Conservation (phyloP, 2,113 vertebrate species). For the Polypterus bichir region DNA sequence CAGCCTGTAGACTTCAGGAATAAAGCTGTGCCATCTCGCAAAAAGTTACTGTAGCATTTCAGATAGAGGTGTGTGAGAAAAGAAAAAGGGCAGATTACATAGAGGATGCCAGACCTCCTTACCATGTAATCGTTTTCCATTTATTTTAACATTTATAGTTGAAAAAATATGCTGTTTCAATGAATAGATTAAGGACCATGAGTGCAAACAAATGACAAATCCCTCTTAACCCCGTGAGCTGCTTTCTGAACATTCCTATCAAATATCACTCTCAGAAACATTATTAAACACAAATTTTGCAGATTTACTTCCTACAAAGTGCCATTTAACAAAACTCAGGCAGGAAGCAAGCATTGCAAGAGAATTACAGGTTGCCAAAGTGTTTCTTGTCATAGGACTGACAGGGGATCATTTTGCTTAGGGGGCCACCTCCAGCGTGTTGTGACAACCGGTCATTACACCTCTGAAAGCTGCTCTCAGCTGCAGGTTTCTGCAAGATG, state of each 20-base stretch:
- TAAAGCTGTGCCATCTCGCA: too few relatives aligned
- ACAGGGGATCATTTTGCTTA: conserved; percentile 96
- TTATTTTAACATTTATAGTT: conserved; percentile 70
- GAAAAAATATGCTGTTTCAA: conserved; percentile 73
- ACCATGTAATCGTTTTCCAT: conserved; percentile 70
- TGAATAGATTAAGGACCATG: conserved; percentile 87
- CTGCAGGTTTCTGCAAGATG: conserved; percentile 86
- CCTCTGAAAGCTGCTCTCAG: conserved; percentile 86
- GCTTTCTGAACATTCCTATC: conserved; percentile 70
- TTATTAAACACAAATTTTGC: conserved; percentile 95
- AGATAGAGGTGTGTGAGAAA: neutral
- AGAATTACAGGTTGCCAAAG: conserved; percentile 98
- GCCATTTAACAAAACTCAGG: conserved; percentile 92
- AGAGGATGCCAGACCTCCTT: conserved; percentile 59
- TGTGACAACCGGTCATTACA: conserved; percentile 99
- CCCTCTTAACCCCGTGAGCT: conserved; percentile 82
- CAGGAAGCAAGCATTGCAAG: conserved; percentile 75
- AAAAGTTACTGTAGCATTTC: too few relatives aligned
- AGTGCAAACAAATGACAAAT: conserved; percentile 95
- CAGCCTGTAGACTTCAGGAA: too few relatives aligned
- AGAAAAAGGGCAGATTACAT: conserved; percentile 48
- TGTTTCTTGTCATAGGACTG: conserved; percentile 78
- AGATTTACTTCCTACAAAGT: conserved; percentile 97
- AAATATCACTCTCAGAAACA: conserved; percentile 73
- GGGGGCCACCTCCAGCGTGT: conserved; percentile 95